Base-by-base conservation (phyloP, 1,140 invertebrate species). In the Drosophila sproati region DNA sequence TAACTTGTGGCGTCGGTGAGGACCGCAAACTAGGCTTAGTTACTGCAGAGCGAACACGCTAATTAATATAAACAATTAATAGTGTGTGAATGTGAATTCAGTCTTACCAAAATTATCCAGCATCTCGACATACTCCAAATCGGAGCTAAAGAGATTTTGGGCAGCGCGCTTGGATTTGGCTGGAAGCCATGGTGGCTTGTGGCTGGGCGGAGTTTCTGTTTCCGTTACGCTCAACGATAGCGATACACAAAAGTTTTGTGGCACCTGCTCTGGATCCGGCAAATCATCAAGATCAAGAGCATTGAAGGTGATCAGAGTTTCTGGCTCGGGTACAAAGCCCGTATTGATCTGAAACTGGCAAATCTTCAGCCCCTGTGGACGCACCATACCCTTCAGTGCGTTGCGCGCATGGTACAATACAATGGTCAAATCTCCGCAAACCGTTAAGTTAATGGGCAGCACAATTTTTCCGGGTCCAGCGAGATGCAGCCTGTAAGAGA, bases 291-390 rank as follows among this genome's bases (percentile, higher is more conserved):
- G 93, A 86, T 98, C 96, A 71, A 94, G 94, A 75, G 95, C 96
- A 32, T 94, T 95, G 76, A 97, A 97, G 43, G 94, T 95, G 29
- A 98, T 93, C 37, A 94, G 94, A 54, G 95, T 96, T 77, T 96
- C 96, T 70, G 95, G 95, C 71, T 95, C 94, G 2, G 95, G 93
- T 43, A 98, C 95, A 88, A 97, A 98, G 32, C 97, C 98, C 20
- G 97, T 97, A 91, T 98, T 96, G 79, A 98, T 96, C 93, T 98
- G 96, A 2, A 98, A 90, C 67, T 98, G 96, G 32, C 97, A 96
- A 75, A 98, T 97, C 92, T 97, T 97, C 67, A 98, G 96, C 4
- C 97, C 96, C 29, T 96, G 97, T 6, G 96, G 94, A 82, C 96
- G 96, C 47, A 96, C 96, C 75, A 97, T 95, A 8, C 96, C 95